Base-by-base conservation (phyloP, 2,797 vertebrate species). In the Acanthis flammea region DNA sequence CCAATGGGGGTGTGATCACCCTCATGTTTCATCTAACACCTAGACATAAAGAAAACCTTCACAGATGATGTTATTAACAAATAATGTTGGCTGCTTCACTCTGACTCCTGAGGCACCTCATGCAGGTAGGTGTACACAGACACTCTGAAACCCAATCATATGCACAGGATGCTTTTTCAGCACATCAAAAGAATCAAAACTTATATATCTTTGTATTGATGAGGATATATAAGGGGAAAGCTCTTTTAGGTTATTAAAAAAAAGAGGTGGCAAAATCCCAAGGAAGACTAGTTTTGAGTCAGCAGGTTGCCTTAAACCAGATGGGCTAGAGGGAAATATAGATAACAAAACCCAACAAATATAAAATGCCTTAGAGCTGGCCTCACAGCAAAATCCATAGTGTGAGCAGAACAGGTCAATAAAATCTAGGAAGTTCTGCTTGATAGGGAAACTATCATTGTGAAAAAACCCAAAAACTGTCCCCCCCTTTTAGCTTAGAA, bases 281-380 rank as follows among this genome's bases (percentile, higher is more conserved):
- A 47, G 6, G 9, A 61, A 74, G 13, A 71, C 3, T 12, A 27
- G 21, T 14, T 68, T 76, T 63, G 19, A 85, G 25, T 79, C 42
- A 65, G 15, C 5, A 16, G 10, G 6, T 37, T 58, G 12, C 19
- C 31, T 78, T 60, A 55, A 78, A 57, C 50, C 9, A 62, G 24
- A 39, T 4, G 62, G 37, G n/a, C 6, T 58, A 48, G 8, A 45
- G 12, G 39, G 28, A 90, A 81, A 58, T 0, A 30, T 24, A 37
- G 0, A 9, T 41, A 41, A 70, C 22, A 65, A 84, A 85, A 53
- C 1, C 1, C 2, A 1, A 39, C 3, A 5, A 37, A 57, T 8
- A 33, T 3, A n/a, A 50, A 45, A 74, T 85, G 22, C 9, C 6
- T 87, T 50, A 74, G 30, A 54, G 10, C 7, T 58, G 45, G 6